phyloP scores from a whole-genome alignment of 2,113 vertebrate species.

The Centropus unirufus region DNA sequence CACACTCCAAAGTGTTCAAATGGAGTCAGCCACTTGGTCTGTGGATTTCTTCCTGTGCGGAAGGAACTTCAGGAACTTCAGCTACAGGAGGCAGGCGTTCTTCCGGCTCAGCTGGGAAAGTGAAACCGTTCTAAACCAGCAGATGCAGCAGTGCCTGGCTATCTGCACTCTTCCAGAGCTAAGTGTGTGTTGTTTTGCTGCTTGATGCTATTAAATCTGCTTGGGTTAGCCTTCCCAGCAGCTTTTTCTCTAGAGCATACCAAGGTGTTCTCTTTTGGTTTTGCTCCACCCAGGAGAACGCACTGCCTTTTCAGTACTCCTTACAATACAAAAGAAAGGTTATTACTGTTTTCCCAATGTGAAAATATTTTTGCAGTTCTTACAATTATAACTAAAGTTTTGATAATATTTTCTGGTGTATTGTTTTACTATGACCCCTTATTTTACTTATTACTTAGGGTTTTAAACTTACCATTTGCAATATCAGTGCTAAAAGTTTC shows the following conservation, averaged over 20 bases:
- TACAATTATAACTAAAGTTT: neutral
- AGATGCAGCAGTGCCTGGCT: neutral
- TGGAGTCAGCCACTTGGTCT: neutral
- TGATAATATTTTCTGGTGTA: neutral
- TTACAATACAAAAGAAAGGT: neutral
- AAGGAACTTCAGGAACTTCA: neutral
- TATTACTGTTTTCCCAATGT: neutral
- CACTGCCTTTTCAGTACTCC: neutral
- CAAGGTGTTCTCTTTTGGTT: neutral
- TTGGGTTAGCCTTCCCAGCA: neutral
- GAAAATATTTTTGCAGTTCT: neutral
- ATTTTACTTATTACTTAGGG: neutral
- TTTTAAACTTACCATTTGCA: neutral
- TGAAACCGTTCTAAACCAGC: neutral
- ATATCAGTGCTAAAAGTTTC: neutral
- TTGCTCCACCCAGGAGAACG: neutral
- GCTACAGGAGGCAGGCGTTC: neutral
- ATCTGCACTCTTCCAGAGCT: neutral
- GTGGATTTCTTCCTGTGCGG: accelerated
- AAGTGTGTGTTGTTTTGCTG: neutral
- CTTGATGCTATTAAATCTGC: neutral
- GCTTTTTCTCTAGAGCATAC: neutral
- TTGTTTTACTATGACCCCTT: neutral
- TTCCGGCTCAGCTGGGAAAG: neutral
- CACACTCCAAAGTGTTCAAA: neutral